Evolutionary conservation across 2,113 vertebrate species (phyloP), one percentile per base, ranked within the genome.

Genomic region (Cepphus grylle): DNA sequence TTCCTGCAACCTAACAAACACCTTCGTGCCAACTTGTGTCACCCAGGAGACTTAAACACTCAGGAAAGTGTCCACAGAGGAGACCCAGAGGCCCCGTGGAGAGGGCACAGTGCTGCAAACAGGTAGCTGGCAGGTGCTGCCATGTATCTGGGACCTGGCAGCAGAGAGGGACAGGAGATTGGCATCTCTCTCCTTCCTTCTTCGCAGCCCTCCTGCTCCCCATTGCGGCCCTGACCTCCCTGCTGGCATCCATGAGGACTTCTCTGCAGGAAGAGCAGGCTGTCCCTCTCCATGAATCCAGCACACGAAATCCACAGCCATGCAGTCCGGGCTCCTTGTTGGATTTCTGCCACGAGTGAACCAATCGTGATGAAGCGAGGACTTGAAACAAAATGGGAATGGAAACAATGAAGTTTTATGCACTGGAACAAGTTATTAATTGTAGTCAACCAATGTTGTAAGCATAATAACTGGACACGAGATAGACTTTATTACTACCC

Each of bases 341-440:
- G 61, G n/a, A 94, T 49, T 45, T 89, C 47, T 61, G 61, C 56
- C 86, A 76, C 2, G 1, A 89, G 62, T 42, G 91, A 91, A 73
- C 49, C 38, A 66, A 87, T 58, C 9, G 1, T 2, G 17, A 72
- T 76, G 53, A 91, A 95, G 65, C 3, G 7, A 93, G 42, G 49
- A 76, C 36, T 77, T 69, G 36, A 61, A 94, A 91, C 55, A 89
- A 94, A 88, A 88, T 72, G 38, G 45, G 93, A 76, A 45, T 85
- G 56, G 59, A 89, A 94, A 94, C 61, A 94, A 89, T 27, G 7
- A 88, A 84, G 56, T 70, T 94, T 94, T 93, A 81, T 89, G 65
- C 69, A 73, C 62, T 81, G 45, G 43, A 87, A 94, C 58, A 91
- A 95, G 19, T 90, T 82, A 89, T 72, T 91, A 95, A 92, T 73